Evolutionary conservation across 2,797 vertebrate species (phyloP).

Genomic region (Streptopelia turtur): DNA sequence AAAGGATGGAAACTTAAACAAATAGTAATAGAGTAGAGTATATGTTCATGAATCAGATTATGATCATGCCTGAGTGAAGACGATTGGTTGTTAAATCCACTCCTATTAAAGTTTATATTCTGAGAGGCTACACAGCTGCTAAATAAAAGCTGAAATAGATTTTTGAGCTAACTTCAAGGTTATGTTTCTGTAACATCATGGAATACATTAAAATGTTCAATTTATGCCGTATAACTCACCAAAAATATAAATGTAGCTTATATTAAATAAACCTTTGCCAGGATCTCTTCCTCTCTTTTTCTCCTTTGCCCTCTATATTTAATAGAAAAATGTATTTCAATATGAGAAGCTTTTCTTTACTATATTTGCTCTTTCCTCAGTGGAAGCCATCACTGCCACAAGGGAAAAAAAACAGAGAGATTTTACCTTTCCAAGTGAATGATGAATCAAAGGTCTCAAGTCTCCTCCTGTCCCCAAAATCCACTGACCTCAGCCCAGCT

Average conservation of each 20-base stretch:
- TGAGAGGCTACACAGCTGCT: slow-evolving; percentile 54
- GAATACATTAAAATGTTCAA: slow-evolving; percentile 72
- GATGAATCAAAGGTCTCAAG: background rate
- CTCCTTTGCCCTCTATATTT: slow-evolving; percentile 41
- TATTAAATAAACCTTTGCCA: slow-evolving; percentile 65
- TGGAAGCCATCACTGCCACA: background rate
- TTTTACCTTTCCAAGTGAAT: background rate
- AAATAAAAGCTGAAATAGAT: slow-evolving; percentile 73
- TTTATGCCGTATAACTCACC: slow-evolving; percentile 62
- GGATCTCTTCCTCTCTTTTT: slow-evolving; percentile 35
- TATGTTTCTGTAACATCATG: slow-evolving; percentile 62
- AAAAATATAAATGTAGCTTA: slow-evolving; percentile 55
- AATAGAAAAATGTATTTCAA: slow-evolving; percentile 64
- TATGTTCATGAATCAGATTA: slow-evolving; percentile 50
- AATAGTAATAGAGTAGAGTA: slow-evolving; percentile 46
- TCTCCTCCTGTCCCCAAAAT: background rate
- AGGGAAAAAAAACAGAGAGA: background rate
- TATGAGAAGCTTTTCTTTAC: slow-evolving; percentile 36
- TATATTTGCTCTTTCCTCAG: slow-evolving; percentile 34
- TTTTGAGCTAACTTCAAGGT: slow-evolving; percentile 72
- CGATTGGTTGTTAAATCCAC: slow-evolving; percentile 62
- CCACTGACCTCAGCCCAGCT: background rate
- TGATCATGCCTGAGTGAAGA: slow-evolving; percentile 55
- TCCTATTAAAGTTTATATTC: slow-evolving; percentile 66
- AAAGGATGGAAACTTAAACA: slow-evolving; percentile 55